phyloP scores from a whole-genome alignment of 1,140 invertebrate genomes.

The Antheraea pernyi region DNA sequence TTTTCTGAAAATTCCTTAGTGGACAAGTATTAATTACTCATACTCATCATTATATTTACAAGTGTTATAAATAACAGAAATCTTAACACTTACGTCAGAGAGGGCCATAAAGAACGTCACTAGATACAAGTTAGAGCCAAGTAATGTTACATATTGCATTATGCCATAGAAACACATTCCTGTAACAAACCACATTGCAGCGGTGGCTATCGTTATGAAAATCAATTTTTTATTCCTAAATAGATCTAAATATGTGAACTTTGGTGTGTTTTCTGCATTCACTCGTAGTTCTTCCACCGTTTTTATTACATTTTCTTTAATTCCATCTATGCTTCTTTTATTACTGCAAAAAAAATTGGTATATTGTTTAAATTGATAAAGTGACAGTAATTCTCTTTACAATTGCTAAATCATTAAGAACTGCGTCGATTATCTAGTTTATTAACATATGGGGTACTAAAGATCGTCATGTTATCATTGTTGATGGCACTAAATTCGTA shows the following conservation, averaged over 20 bases:
- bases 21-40: too few species aligned
- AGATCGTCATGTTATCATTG: too few species aligned
- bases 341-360: slow-evolving; percentile 37
- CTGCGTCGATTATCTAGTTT: too few species aligned
- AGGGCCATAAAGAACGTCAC: background rate
- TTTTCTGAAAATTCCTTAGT: too few species aligned
- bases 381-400: too few species aligned
- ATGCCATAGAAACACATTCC: slow-evolving; percentile 42
- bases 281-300: slow-evolving; percentile 27
- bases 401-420: too few species aligned
- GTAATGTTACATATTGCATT: slow-evolving; percentile 40
- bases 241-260: slow-evolving; percentile 34
- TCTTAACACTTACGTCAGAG: background rate
- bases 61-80: too few species aligned
- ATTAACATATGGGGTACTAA: too few species aligned
- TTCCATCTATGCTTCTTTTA: slow-evolving; percentile 28
- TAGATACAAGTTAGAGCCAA: slow-evolving; percentile 29
- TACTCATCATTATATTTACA: too few species aligned
- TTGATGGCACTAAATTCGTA: too few species aligned
- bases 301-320: slow-evolving; percentile 35
- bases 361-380: too few species aligned
- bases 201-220: slow-evolving; percentile 25
- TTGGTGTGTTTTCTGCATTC: background rate
- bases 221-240: slow-evolving; percentile 34
- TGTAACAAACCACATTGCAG: slow-evolving; percentile 29